phyloP scores from a whole-genome alignment of 1,140 invertebrate genomes.

The Ganaspis sp. region DNA sequence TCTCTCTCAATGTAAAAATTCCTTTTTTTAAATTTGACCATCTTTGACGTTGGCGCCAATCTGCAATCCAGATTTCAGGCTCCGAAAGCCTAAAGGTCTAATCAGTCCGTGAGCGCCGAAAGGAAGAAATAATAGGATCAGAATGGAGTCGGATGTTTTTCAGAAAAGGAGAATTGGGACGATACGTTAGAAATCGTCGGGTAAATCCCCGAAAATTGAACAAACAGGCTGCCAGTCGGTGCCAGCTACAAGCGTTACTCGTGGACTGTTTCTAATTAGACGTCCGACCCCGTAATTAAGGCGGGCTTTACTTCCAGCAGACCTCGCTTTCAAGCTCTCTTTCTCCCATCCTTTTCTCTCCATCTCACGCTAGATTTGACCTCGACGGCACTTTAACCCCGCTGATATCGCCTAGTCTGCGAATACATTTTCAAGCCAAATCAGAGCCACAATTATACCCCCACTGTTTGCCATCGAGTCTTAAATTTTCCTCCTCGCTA shows the following conservation, averaged over 20 bases:
- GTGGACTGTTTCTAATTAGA: conserved; percentile 62
- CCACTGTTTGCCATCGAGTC: conserved; percentile 5
- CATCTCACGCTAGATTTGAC: conserved; percentile 47
- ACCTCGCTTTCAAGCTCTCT: conserved; percentile 43
- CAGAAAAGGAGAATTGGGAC: neutral
- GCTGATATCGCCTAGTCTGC: conserved; percentile 38
- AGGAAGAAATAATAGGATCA: neutral
- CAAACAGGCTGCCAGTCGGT: conserved; percentile 50
- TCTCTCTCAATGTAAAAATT: no score
- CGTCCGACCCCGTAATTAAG: conserved; percentile 61
- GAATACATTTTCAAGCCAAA: conserved; percentile 24
- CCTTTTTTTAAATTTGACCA: no score
- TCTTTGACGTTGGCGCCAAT: no score
- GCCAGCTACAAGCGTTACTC: conserved; percentile 54
- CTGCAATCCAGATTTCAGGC: no score
- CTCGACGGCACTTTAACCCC: conserved; percentile 48
- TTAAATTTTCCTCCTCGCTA: no score
- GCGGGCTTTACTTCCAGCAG: conserved; percentile 58
- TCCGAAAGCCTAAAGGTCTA: no score
- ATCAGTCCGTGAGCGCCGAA: no score
- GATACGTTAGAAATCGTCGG: conserved; percentile 46
- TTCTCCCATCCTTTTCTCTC: conserved; percentile 37
- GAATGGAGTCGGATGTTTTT: neutral
- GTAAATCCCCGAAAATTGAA: conserved; percentile 52
- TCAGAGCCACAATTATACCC: conserved; percentile 8